These are phyloP conservation scores for Drosophila histrio DNA, from an alignment of 2,888 invertebrate species.

Conservation along the genomic window DNA sequence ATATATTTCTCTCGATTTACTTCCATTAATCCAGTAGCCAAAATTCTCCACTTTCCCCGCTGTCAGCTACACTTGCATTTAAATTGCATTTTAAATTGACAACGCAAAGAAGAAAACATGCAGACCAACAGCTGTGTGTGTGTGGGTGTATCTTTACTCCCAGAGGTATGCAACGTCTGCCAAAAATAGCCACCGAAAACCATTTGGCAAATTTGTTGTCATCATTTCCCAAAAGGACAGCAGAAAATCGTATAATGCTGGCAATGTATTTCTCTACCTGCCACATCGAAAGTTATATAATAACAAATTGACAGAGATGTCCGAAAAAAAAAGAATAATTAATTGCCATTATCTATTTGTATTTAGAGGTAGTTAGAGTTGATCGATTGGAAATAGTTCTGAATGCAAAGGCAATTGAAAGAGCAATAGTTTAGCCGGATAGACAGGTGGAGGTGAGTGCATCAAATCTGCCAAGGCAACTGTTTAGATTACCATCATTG, in stretches of 20 bases:
- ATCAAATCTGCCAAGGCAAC: conserved; percentile 10
- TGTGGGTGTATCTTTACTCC: not conserved
- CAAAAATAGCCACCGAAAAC: conserved; percentile 59
- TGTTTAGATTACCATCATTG: conserved; percentile 10
- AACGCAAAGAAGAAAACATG: conserved; percentile 22
- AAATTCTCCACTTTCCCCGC: not conserved
- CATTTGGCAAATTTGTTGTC: conserved; percentile 68
- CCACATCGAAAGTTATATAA: conserved; percentile 12
- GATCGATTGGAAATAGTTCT: conserved; percentile 18
- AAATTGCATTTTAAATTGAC: conserved; percentile 73
- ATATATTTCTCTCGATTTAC: not conserved
- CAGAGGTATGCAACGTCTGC: conserved; percentile 47
- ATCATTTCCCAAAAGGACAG: conserved; percentile 30
- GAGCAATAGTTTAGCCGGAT: conserved; percentile 1
- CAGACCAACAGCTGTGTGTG: conserved; percentile 2
- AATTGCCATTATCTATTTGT: conserved; percentile 23
- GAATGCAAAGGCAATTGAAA: conserved; percentile 1
- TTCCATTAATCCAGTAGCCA: conserved; percentile 5
- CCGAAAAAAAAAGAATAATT: conserved; percentile 12
- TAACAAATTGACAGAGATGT: not conserved
- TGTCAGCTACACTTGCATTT: conserved; percentile 43
- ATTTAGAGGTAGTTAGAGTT: conserved; percentile 2
- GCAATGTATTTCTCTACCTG: not conserved
- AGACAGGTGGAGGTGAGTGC: conserved; percentile 7
- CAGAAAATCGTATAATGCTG: not conserved